A percentile compares a stretch with the other conserved stretches of the same genome.
These are phyloP conservation scores for Apodemus agrarius DNA, from an alignment of 2,797 vertebrate species.

Conservation along the genomic window DNA sequence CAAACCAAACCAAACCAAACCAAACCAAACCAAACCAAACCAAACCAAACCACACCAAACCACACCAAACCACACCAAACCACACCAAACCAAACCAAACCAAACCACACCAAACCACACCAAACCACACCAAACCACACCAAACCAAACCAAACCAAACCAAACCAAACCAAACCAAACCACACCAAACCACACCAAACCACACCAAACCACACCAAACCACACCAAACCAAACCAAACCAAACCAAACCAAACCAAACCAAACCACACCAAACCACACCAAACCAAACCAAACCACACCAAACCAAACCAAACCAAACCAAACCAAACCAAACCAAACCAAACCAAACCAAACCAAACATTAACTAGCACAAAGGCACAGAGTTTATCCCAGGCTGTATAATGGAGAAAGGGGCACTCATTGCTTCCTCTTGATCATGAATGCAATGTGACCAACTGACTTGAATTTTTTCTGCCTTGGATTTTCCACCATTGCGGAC, in stretches of 20 bases:
- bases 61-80: not conserved
- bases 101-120: too few species aligned
- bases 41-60: not conserved
- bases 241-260: not conserved
- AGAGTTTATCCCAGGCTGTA: not conserved
- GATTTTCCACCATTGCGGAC: too few species aligned
- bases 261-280: too few species aligned
- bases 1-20: not conserved
- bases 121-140: too few species aligned
- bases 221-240: not conserved
- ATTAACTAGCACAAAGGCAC: not conserved
- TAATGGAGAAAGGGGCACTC: not conserved
- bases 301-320: not conserved
- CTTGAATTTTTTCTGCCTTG: not conserved
- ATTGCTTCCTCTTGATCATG: not conserved
- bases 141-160: too few species aligned
- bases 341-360: not conserved
- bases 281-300: not conserved
- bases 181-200: too few species aligned
- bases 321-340: too few species aligned
- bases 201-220: too few species aligned
- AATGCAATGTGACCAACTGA: not conserved
- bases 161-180: too few species aligned
- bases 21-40: not conserved
- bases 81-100: not conserved